Base-by-base conservation (phyloP, 2,797 vertebrate species). In the Lutjanus argentimaculatus region DNA sequence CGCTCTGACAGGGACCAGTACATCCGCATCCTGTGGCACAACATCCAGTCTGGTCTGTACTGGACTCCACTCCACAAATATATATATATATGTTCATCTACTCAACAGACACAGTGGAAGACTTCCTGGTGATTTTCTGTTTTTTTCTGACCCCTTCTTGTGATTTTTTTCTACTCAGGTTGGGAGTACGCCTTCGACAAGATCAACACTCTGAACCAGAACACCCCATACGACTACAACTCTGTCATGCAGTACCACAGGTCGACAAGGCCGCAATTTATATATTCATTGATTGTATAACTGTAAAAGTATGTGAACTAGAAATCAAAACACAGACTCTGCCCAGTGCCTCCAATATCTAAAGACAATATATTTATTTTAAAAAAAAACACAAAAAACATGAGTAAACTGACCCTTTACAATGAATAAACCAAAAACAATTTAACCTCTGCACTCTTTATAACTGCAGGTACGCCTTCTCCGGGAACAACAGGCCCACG, bases 231-330 rank as follows among this genome's bases (percentile, higher is more conserved):
- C 22, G 93, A 94, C 83, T 93, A 93, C 86, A 79, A 73, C 88
- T 94, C 92, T 21, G 90, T 94, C 72, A 94, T 94, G 93, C 92
- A 94, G 72, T 93, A 93, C 87, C 79, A 90, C 78, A 91, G 80
- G 91, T 93, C 17, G 71, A n/a, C 7, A 17, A 11, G 1, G 8
- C 48, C 10, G 8, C 7, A 8, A 8, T 46, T 61, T 36, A 40
- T 62, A 12, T 63, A 22, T 43, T 8, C 0, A 53, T 30, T 0
- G 1, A 45, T 63, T 61, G 17, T 12, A n/a, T 15, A 9, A 16
- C 14, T 30, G 4, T 25, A 36, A 36, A 36, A 36, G 30, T 36
- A 36, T 36, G 30, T 10, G 9, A 25, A 13, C 14, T 25, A 14
- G 21, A 25, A 25, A 56, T n/a, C 30, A n/a, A n/a, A 43, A 45